Percentiles rank a stretch among this genome's conserved stretches.
Conservation (phyloP, 2,797 vertebrate species). For the Catamblyrhynchus diadema region DNA sequence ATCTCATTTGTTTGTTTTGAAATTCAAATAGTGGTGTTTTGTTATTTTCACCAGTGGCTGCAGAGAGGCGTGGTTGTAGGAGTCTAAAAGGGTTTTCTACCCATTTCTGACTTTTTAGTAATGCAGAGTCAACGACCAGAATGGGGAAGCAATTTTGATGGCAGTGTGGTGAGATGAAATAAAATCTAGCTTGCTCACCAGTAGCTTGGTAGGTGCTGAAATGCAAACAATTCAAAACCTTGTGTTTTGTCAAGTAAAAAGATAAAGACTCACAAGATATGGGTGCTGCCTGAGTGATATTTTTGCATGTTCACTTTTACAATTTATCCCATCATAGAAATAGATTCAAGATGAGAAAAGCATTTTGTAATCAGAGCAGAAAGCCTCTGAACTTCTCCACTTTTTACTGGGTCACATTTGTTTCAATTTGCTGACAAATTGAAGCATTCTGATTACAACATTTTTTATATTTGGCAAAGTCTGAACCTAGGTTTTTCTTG, state of each 20-base stretch:
- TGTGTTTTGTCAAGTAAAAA: not conserved
- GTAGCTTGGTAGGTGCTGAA: not conserved
- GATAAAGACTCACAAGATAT: not conserved
- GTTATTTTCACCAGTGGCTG: not conserved
- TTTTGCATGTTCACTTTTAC: not conserved
- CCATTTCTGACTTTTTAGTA: not conserved
- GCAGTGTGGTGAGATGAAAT: not conserved
- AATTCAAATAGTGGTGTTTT: not conserved
- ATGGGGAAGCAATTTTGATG: not conserved
- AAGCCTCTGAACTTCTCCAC: not conserved
- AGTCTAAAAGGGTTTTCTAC: not conserved
- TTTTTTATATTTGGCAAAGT: not conserved
- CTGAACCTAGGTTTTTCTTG: not conserved
- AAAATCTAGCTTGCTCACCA: not conserved
- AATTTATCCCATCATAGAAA: not conserved
- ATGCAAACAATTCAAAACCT: not conserved
- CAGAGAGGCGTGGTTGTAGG: not conserved
- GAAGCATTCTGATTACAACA: not conserved
- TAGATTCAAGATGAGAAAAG: not conserved
- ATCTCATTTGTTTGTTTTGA: not conserved
- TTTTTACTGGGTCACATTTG: not conserved
- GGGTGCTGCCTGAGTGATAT: not conserved
- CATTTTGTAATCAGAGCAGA: not conserved
- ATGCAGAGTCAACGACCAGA: not conserved
- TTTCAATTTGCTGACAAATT: not conserved